Base-by-base conservation (phyloP, 2,113 vertebrate species). In the Channa argus region DNA sequence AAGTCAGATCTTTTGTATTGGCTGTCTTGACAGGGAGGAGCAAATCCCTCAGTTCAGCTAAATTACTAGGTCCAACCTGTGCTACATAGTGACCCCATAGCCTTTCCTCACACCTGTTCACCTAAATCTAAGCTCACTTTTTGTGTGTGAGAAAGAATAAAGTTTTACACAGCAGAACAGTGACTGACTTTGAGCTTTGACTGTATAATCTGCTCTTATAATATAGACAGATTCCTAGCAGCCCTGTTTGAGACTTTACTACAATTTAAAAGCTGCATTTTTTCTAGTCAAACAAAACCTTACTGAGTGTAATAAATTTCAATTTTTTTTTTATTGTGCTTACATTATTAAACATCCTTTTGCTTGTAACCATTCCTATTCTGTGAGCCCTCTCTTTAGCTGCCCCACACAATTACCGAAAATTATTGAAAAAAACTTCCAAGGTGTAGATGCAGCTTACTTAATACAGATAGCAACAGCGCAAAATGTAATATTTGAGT, bases 11-110 rank as follows among this genome's bases (percentile, higher is more conserved):
- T 91, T 92, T 93, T 94, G 92, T 93, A 43, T 76, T 72, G 86
- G 86, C 80, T 74, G 88, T 92, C 88, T 86, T 83, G 88, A 88
- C 67, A 71, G 88, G 88, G 83, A 92, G 90, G 83, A 90, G 86
- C 77, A 92, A 93, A 93, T 86, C 89, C 88, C 79, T 81, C 77
- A 60, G 86, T 89, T 86, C 81, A 84, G 86, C 90, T 88, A 94
- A 94, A 94, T 94, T 94, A 93, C 90, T 91, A 79, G 94, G 91
- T 94, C 87, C 79, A 88, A 91, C 91, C 88, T 91, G 89, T 82
- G 90, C 70, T 15, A 86, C 93, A 94, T 86, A 94, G 88, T 92
- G 93, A 94, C 92, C 93, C 91, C 90, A 92, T 86, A 92, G 92
- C 80, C 86, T 80, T 84, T 91, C 86, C 74, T 83, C 90, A 90